phyloP scores from a whole-genome alignment of 1,140 invertebrate genomes.

The Trissolcus basalis region DNA sequence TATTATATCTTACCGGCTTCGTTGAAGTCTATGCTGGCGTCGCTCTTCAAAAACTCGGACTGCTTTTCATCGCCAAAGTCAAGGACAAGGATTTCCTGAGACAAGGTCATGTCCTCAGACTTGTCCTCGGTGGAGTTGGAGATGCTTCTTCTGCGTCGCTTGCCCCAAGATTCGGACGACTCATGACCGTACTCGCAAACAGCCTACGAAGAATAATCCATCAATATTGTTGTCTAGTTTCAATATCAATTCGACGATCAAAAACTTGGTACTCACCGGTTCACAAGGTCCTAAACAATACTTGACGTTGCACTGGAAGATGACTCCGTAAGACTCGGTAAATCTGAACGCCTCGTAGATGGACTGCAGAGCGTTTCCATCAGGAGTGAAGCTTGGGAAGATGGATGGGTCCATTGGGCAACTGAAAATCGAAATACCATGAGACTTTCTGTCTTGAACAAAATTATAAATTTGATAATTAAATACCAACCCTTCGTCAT shows the following conservation, averaged over 20 bases:
- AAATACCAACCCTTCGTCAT: conserved; percentile 88
- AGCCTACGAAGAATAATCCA: conserved; percentile 77
- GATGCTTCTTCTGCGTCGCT: conserved; percentile 85
- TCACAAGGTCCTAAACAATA: conserved; percentile 96
- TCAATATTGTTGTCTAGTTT: not conserved
- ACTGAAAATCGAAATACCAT: conserved; percentile 70
- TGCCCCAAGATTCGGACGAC: conserved; percentile 92
- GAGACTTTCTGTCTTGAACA: too few relatives aligned
- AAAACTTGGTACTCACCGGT: conserved; percentile 81
- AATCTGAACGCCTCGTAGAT: conserved; percentile 96
- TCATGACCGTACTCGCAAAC: conserved; percentile 92
- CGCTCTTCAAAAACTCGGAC: conserved; percentile 85
- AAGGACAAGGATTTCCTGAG: conserved; percentile 93
- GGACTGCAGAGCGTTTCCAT: conserved; percentile 91
- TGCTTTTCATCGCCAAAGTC: conserved; percentile 93
- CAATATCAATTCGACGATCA: not conserved
- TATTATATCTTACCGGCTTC: conserved; percentile 68
- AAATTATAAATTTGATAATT: not conserved
- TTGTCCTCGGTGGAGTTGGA: conserved; percentile 79
- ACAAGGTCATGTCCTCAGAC: conserved; percentile 93
- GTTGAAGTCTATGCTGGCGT: conserved; percentile 85
- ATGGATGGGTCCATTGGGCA: conserved; percentile 95
- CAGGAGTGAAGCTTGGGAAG: conserved; percentile 92
- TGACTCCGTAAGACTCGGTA: conserved; percentile 96
- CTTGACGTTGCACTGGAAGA: conserved; percentile 98